A percentile compares a stretch with the other conserved stretches of the same genome.
phyloP scores from a whole-genome alignment of 2,888 invertebrate genomes.

The Tetranychus piercei region DNA sequence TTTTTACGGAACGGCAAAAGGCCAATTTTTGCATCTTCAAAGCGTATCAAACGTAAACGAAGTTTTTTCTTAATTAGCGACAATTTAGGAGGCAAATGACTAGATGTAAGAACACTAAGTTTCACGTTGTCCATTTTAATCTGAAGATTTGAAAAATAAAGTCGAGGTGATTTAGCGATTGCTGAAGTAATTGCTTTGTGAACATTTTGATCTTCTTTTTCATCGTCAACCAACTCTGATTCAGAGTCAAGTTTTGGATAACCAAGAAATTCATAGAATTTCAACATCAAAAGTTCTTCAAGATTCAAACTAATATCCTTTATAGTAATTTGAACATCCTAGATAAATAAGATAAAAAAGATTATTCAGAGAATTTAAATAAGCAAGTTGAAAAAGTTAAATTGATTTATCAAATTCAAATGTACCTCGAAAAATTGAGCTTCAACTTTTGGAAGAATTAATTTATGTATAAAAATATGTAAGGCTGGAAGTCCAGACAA shows the following conservation, averaged over 20 bases:
- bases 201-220: background rate
- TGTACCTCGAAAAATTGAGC: conserved; percentile 63
- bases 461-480: conserved; percentile 55
- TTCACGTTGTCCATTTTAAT: conserved; percentile 62
- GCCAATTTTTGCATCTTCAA: conserved; percentile 87
- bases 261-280: conserved; percentile 41
- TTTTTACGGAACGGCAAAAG: conserved; percentile 59
- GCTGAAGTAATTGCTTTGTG: conserved; percentile 45
- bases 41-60: conserved; percentile 72
- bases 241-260: conserved; percentile 20
- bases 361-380: background rate
- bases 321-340: conserved; percentile 20
- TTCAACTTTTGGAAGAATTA: conserved; percentile 50
- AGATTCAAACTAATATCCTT: conserved; percentile 37
- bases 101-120: conserved; percentile 70
- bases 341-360: conserved; percentile 14
- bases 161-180: conserved; percentile 41
- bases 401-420: background rate
- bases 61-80: conserved; percentile 61
- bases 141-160: conserved; percentile 65
- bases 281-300: conserved; percentile 64
- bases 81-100: conserved; percentile 56
- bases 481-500: conserved; percentile 48
- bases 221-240: conserved; percentile 9
- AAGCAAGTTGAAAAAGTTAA: conserved; percentile 7